phyloP scores from a whole-genome alignment of 92 coral and sea anemone genomes.

The Palythoa grandiflora region DNA sequence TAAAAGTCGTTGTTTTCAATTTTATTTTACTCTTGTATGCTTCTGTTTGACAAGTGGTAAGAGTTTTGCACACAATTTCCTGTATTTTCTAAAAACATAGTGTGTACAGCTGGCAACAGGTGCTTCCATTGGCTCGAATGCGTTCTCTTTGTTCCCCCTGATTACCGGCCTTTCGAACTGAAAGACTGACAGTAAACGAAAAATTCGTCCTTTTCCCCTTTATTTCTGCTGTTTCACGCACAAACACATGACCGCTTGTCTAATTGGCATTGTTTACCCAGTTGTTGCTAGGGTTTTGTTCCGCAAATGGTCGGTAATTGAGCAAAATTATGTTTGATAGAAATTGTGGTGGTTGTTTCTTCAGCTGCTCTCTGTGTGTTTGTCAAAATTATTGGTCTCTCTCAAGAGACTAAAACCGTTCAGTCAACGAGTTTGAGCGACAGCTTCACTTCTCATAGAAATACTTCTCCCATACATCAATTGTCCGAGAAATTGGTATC shows the following conservation, averaged over 20 bases:
- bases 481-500: constrained; percentile 2
- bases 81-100: constrained; percentile 76
- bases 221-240: constrained; percentile 74
- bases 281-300: constrained; percentile 86
- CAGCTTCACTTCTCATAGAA: constrained; percentile 32
- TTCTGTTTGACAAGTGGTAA: constrained; percentile 80
- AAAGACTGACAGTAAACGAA: constrained; percentile 82
- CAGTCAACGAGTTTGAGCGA: constrained; percentile 43
- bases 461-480: constrained; percentile 3
- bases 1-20: constrained; percentile 51
- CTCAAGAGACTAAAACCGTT: constrained; percentile 40
- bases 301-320: constrained; percentile 96
- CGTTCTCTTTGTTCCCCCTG: constrained; percentile 72
- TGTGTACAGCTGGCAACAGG: constrained; percentile 92
- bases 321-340: constrained; percentile 90
- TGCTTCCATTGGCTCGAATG: constrained; percentile 89
- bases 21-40: constrained; percentile 73
- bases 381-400: constrained; percentile 49
- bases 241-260: constrained; percentile 84
- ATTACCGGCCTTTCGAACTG: constrained; percentile 78
- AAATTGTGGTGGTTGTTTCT: constrained; percentile 86
- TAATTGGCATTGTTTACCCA: constrained; percentile 92
- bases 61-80: constrained; percentile 92
- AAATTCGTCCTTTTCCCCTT: constrained; percentile 69
- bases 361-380: constrained; percentile 78